Percentiles rank a stretch among this genome's conserved stretches.
Evolutionary conservation across 2,113 vertebrate genomes (phyloP).

Genomic region (Microcebus ravelobensis): DNA sequence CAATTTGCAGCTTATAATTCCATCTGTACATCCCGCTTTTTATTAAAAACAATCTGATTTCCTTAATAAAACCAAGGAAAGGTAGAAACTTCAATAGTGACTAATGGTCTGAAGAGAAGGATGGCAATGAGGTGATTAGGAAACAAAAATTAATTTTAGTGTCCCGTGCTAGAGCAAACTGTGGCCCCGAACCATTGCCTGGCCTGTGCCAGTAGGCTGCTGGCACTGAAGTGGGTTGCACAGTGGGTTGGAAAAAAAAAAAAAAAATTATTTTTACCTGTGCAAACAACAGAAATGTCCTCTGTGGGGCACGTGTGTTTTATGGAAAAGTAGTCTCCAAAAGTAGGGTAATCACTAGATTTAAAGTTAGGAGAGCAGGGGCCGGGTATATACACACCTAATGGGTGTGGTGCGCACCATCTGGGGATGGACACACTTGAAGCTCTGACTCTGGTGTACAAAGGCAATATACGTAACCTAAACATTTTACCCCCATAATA

Average conservation of each 20-base stretch:
- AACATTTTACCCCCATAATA: too few species aligned
- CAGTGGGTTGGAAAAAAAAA: too few species aligned
- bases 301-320: background rate
- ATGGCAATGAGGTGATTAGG: background rate
- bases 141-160: background rate
- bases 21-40: conserved; percentile 31
- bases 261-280: background rate
- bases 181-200: too few species aligned
- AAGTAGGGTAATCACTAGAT: background rate
- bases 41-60: background rate
- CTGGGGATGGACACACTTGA: too few species aligned
- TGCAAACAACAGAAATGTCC: background rate
- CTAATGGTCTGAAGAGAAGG: background rate
- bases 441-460: too few species aligned
- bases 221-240: too few species aligned
- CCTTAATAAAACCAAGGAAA: background rate
- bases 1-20: background rate
- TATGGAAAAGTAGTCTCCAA: background rate
- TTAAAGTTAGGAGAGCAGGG: background rate
- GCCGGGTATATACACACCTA: too few species aligned
- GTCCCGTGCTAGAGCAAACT: too few species aligned
- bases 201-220: too few species aligned
- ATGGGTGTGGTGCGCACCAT: too few species aligned
- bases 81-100: background rate
- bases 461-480: too few species aligned